Percentiles rank a stretch among this genome's conserved stretches.
phyloP scores from a whole-genome alignment of 2,888 invertebrate genomes.

The Amiota mariae region DNA sequence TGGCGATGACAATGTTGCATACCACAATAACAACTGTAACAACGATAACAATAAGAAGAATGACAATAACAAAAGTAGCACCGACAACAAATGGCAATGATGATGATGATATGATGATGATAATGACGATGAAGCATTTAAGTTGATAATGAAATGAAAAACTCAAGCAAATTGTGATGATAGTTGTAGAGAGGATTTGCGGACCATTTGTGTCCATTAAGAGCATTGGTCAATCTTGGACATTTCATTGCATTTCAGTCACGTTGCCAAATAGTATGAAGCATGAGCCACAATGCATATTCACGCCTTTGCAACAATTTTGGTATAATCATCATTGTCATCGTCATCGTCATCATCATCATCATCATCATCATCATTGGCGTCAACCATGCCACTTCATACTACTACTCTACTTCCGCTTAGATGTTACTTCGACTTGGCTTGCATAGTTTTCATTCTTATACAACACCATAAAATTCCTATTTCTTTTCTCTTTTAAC shows the following conservation, averaged over 20 bases:
- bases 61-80: background rate
- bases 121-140: no score
- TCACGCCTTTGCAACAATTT: background rate
- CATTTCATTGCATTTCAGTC: no score
- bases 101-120: no score
- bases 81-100: no score
- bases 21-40: background rate
- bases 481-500: background rate
- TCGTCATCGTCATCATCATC: background rate
- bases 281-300: no score
- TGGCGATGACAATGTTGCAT: background rate
- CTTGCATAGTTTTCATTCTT: background rate
- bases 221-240: no score
- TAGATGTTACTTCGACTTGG: background rate
- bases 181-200: no score
- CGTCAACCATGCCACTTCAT: slow-evolving; percentile 1
- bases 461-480: slow-evolving; percentile 17
- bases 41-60: background rate
- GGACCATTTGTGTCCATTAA: no score
- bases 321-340: background rate
- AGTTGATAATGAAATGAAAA: no score
- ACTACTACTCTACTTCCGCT: background rate
- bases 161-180: no score
- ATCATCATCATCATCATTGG: background rate
- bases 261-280: no score